Evolutionary conservation across 2,888 invertebrate species (phyloP).

Genomic region (Diarsia rubi): DNA sequence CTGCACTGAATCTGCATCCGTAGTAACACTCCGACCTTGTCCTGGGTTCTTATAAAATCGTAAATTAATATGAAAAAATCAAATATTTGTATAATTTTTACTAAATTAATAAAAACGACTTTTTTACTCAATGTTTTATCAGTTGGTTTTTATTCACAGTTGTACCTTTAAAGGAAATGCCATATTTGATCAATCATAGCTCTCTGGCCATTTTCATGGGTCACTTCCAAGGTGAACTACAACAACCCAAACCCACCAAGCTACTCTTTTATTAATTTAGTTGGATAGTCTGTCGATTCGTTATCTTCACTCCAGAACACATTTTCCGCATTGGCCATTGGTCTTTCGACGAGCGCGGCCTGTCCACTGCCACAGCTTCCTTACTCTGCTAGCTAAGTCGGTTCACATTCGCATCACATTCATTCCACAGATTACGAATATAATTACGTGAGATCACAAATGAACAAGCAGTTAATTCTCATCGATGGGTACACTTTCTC

Average conservation of each 20-base stretch:
- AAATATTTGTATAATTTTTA: not conserved
- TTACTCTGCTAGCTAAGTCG: too few relatives aligned
- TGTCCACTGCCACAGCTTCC: too few relatives aligned
- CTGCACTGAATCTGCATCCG: not conserved
- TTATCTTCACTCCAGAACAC: too few relatives aligned
- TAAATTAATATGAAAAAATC: too few relatives aligned
- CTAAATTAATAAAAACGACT: not conserved
- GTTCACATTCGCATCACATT: not conserved
- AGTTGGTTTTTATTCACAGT: not conserved
- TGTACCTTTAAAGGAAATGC: not conserved
- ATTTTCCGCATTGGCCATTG: too few relatives aligned
- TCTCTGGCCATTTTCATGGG: too few relatives aligned
- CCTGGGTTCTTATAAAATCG: not conserved
- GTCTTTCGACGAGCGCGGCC: too few relatives aligned
- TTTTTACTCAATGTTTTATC: not conserved
- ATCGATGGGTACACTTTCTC: slow-evolving; percentile 72
- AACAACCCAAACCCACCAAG: too few relatives aligned
- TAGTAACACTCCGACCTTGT: not conserved
- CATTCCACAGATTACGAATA: slow-evolving; percentile 38
- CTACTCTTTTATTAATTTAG: too few relatives aligned
- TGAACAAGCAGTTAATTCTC: slow-evolving; percentile 63
- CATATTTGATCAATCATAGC: too few relatives aligned
- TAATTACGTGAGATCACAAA: slow-evolving; percentile 48
- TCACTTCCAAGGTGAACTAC: too few relatives aligned
- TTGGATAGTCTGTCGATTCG: too few relatives aligned